Evolutionary conservation across 92 coral and sea anemone genomes (phyloP).

Genomic region (Pocillopora grandis): DNA sequence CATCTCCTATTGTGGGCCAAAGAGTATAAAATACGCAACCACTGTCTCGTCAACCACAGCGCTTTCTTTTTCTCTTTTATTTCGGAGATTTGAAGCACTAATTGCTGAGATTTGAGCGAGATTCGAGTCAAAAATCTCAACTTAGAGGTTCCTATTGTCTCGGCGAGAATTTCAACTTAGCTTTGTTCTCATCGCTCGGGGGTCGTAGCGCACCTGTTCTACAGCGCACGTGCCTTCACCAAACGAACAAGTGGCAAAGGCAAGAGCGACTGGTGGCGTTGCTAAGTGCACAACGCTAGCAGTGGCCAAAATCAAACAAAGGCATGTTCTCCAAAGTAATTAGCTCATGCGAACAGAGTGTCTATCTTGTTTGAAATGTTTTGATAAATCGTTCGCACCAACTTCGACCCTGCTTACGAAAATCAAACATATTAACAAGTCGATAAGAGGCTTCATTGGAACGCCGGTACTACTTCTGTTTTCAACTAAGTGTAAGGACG

Average conservation of each 20-base stretch:
- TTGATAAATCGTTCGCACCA: slow-evolving; percentile 41
- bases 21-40: background rate
- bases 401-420: slow-evolving; percentile 5
- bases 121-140: background rate
- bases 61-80: background rate
- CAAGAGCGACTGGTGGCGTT: slow-evolving; percentile 61
- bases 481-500: background rate
- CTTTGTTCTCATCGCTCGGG: slow-evolving; percentile 43
- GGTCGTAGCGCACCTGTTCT: slow-evolving; percentile 60
- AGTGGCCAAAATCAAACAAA: slow-evolving; percentile 53
- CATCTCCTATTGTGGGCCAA: slow-evolving; percentile 5
- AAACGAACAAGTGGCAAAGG: slow-evolving; percentile 59
- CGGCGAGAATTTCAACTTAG: slow-evolving; percentile 15
- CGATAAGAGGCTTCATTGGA: background rate
- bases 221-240: slow-evolving; percentile 70
- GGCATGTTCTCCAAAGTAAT: slow-evolving; percentile 50
- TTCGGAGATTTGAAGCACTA: background rate
- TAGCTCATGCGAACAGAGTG: slow-evolving; percentile 39
- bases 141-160: slow-evolving; percentile 25
- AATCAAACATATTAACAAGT: slow-evolving; percentile 17
- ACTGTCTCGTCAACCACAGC: background rate
- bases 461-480: background rate
- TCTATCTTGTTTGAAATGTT: slow-evolving; percentile 25
- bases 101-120: background rate
- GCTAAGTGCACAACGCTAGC: slow-evolving; percentile 49